Evolutionary conservation across 2,113 vertebrate species (phyloP).

Genomic region (Silurus glanis): DNA sequence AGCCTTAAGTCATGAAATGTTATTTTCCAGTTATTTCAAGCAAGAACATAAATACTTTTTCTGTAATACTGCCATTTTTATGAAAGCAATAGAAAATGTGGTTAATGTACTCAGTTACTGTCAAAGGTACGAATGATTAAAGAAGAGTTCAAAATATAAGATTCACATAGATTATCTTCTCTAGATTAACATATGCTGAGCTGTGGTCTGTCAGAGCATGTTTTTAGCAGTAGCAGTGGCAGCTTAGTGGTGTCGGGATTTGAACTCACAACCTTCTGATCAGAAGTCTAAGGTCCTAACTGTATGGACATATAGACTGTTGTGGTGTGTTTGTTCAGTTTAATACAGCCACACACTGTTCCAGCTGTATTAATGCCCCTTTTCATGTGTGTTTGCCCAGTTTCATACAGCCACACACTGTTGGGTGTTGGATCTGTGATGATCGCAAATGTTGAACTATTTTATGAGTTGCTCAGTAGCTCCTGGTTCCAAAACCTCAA

Average conservation of each 20-base stretch:
- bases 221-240: neutral
- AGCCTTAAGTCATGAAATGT: neutral
- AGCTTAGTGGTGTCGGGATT: no score
- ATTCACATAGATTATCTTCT: neutral
- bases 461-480: no score
- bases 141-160: neutral
- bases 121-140: neutral
- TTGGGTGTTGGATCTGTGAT: neutral
- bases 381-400: neutral
- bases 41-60: neutral
- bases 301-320: no score
- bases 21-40: neutral
- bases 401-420: no score
- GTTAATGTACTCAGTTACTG: neutral
- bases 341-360: no score
- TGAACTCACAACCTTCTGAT: no score
- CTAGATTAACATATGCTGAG: neutral
- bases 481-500: no score
- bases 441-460: no score
- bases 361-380: no score
- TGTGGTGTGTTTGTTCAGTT: no score
- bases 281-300: no score
- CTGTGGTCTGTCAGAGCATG: neutral
- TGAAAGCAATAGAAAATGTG: neutral
- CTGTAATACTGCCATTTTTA: neutral